A percentile compares a stretch with the other conserved stretches of the same genome.
Conservation (phyloP, 2,113 vertebrate genomes). For the Hoplias malabaricus region DNA sequence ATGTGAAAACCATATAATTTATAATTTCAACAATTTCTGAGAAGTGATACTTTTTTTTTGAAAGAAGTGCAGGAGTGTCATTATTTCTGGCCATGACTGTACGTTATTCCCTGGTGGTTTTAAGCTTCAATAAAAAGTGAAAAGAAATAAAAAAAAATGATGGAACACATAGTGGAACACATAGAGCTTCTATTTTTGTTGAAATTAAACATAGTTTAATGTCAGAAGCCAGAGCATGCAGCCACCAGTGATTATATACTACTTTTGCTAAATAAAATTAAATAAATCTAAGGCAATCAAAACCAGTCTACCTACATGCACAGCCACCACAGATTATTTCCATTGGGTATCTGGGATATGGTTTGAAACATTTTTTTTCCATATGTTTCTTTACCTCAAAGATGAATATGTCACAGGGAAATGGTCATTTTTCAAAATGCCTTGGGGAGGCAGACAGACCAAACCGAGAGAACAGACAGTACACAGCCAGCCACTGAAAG, state of each 20-base stretch:
- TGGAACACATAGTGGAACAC: too few relatives aligned
- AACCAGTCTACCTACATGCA: neutral
- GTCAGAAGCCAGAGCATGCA: neutral
- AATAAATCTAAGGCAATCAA: slow-evolving; percentile 16
- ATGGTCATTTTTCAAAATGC: neutral
- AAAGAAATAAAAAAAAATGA: neutral
- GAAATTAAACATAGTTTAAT: neutral
- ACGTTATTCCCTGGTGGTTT: neutral
- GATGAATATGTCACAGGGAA: neutral
- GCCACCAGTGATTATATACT: neutral
- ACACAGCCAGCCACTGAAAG: neutral
- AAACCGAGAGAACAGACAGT: too few relatives aligned
- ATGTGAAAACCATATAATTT: too few relatives aligned
- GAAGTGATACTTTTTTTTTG: too few relatives aligned
- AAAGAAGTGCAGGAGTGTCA: too few relatives aligned
- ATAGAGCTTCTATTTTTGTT: neutral
- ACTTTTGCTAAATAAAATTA: neutral
- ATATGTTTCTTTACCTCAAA: neutral
- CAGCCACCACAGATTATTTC: neutral
- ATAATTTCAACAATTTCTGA: too few relatives aligned
- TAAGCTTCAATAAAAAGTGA: too few relatives aligned
- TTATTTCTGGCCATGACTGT: too few relatives aligned
- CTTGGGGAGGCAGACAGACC: neutral
- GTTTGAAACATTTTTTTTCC: neutral
- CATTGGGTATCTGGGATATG: neutral